Conservation (phyloP, 2,797 vertebrate species). For the Rhynchotus rufescens region DNA sequence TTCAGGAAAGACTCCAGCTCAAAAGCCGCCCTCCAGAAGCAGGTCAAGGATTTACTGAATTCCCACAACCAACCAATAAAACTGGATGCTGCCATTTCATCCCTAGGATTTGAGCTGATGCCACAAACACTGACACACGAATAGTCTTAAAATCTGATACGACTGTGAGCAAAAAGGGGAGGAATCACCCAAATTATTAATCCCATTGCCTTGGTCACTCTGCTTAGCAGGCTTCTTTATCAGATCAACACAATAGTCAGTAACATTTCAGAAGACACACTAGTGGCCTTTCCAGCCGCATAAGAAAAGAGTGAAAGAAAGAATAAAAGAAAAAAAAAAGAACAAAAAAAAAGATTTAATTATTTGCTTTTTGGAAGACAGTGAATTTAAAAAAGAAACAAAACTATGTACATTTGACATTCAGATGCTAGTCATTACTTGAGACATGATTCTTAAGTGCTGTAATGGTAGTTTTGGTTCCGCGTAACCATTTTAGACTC, state of each 20-base stretch:
- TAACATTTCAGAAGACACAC: not conserved
- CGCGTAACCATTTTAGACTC: not conserved
- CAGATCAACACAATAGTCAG: not conserved
- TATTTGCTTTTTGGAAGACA: constrained; percentile 45
- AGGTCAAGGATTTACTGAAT: not conserved
- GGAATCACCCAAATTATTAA: not conserved
- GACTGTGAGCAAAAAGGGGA: constrained; percentile 7
- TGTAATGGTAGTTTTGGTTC: constrained; percentile 6
- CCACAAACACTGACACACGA: constrained; percentile 1
- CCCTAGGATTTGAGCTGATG: constrained; percentile 24
- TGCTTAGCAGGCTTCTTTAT: not conserved
- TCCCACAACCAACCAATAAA: not conserved
- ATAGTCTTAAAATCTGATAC: constrained; percentile 22
- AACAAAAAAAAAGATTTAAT: constrained; percentile 32
- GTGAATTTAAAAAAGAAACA: not conserved
- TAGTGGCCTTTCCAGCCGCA: not conserved
- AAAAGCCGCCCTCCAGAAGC: not conserved
- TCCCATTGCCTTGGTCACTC: not conserved
- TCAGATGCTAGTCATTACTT: constrained; percentile 13
- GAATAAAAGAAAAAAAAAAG: not conserved
- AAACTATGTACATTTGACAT: not conserved
- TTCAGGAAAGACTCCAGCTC: not conserved
- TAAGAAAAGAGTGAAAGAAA: constrained; percentile 17
- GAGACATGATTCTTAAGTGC: constrained; percentile 11
- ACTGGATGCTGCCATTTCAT: not conserved